Evolutionary conservation across 2,888 invertebrate genomes (phyloP).

Genomic region (Camptogramma bilineatum): DNA sequence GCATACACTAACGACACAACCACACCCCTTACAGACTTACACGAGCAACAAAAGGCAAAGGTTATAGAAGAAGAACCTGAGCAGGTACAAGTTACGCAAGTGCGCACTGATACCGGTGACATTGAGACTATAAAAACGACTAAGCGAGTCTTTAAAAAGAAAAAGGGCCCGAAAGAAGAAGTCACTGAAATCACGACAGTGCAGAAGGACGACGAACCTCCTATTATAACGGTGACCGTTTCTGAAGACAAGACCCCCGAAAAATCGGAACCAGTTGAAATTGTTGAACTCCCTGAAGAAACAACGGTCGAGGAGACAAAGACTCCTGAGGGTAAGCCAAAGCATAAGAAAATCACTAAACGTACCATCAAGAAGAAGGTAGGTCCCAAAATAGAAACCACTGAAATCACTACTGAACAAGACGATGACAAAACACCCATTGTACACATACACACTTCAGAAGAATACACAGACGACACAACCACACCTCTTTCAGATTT

Average conservation of each 20-base stretch:
- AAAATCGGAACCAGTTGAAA: constrained; percentile 29
- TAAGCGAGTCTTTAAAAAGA: constrained; percentile 57
- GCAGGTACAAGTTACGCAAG: constrained; percentile 24
- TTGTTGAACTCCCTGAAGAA: constrained; percentile 53
- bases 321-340: constrained; percentile 48
- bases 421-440: constrained; percentile 55
- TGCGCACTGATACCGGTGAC: constrained; percentile 52
- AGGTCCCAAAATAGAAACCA: neutral
- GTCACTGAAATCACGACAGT: constrained; percentile 46
- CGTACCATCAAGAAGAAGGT: constrained; percentile 42
- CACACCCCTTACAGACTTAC: neutral
- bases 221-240: constrained; percentile 35
- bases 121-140: constrained; percentile 43
- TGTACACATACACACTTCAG: constrained; percentile 50
- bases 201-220: constrained; percentile 40
- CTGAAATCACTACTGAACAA: constrained; percentile 65
- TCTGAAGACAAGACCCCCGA: constrained; percentile 54
- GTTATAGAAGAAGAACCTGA: neutral
- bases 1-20: too few species aligned
- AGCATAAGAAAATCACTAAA: constrained; percentile 45
- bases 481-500: neutral
- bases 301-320: constrained; percentile 41
- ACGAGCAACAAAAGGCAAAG: neutral
- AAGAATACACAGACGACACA: constrained; percentile 15
- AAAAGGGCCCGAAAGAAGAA: constrained; percentile 47